Conservation (phyloP, 2,797 vertebrate species). For the Diglossa cyanea region DNA sequence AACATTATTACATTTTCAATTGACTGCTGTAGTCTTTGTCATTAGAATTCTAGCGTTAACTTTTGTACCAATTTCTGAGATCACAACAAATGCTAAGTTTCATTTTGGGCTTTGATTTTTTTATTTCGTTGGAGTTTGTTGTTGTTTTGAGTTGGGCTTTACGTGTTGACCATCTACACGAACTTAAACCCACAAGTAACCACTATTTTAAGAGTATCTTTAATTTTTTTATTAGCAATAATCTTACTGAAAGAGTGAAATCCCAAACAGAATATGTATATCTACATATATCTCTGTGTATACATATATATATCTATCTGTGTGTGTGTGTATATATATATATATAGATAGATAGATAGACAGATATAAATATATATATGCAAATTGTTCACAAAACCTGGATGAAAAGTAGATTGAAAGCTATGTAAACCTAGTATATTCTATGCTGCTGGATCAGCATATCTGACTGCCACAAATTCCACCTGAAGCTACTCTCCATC, state of each 20-base stretch:
- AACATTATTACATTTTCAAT: neutral
- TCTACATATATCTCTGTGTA: too few relatives aligned
- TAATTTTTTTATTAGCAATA: neutral
- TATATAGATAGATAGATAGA: too few relatives aligned
- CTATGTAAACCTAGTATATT: neutral
- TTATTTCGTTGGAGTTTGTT: accelerated
- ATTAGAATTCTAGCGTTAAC: neutral
- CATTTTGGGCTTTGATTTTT: neutral
- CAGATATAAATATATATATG: too few relatives aligned
- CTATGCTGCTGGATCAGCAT: neutral
- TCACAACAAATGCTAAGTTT: neutral
- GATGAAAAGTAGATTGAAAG: neutral
- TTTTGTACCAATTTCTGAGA: neutral
- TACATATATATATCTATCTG: accelerated
- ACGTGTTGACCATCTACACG: neutral
- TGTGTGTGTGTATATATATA: too few relatives aligned
- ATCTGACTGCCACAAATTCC: neutral
- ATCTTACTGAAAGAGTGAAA: neutral
- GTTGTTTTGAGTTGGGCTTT: accelerated
- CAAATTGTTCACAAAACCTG: neutral
- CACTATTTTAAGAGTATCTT: neutral
- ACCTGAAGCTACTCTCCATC: neutral
- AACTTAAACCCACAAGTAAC: neutral
- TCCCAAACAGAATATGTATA: neutral
- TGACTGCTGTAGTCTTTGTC: neutral